These are phyloP conservation scores for Aquatica leii DNA, from an alignment of 2,888 invertebrate species.

Conservation along the genomic window DNA sequence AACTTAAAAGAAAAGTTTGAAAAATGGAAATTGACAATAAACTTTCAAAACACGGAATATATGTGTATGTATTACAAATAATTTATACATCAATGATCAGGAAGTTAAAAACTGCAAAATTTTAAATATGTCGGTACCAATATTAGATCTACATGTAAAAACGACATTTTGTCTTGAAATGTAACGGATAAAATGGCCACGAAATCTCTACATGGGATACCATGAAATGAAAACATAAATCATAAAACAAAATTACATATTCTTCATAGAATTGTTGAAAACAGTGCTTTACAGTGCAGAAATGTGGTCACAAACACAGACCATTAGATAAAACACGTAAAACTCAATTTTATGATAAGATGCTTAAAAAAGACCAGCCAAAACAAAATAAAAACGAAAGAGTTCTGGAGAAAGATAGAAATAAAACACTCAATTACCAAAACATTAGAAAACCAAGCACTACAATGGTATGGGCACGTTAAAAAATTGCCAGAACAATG, in stretches of 20 bases:
- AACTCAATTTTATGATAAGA: no score
- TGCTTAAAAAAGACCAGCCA: no score
- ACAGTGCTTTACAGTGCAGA: no score
- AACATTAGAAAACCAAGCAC: not conserved
- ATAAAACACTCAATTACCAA: not conserved
- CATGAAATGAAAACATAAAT: not conserved
- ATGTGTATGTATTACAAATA: not conserved
- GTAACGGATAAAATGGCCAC: not conserved
- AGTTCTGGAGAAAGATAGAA: not conserved
- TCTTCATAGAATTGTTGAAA: no score
- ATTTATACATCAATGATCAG: no score
- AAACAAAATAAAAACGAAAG: not conserved
- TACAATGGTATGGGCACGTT: slow-evolving; percentile 5
- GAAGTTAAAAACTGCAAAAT: no score
- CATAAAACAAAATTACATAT: no score
- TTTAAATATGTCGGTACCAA: no score
- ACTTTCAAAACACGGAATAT: slow-evolving; percentile 6
- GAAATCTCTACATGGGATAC: no score
- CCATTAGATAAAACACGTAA: no score
- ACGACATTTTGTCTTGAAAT: not conserved
- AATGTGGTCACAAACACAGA: no score
- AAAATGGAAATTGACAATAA: slow-evolving; percentile 11
- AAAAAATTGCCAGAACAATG: slow-evolving; percentile 11
- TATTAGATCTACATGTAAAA: not conserved
- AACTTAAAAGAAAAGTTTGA: not conserved